Conservation (phyloP, 2,888 invertebrate genomes). For the Podotricha telesiphe region DNA sequence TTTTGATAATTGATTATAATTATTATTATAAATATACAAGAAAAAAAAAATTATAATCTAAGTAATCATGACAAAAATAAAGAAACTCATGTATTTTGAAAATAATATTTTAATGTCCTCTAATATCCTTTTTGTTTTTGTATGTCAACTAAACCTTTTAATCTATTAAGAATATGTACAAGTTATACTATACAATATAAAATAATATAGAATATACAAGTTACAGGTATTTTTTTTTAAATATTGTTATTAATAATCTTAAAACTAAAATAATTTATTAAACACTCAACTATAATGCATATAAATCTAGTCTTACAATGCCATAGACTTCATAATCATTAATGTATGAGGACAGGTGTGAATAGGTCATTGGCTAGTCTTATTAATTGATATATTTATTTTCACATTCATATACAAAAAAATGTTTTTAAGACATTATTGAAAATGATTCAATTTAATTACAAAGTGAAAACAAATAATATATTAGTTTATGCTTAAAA, state of each 20-base stretch:
- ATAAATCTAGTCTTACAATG: conserved; percentile 9
- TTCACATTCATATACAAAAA: too few species aligned
- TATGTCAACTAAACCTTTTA: not conserved
- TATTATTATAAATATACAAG: not conserved
- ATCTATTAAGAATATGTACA: too few species aligned
- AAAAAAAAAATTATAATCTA: not conserved
- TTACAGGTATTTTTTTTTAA: not conserved
- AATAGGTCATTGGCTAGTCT: conserved; percentile 7
- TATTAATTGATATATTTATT: not conserved
- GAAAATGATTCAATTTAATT: too few species aligned
- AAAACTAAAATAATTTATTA: not conserved
- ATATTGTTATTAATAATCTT: not conserved
- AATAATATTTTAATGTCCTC: too few species aligned
- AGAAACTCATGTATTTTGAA: not conserved
- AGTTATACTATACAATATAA: too few species aligned
- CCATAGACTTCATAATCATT: not conserved
- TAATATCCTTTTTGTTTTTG: too few species aligned
- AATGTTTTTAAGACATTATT: too few species aligned
- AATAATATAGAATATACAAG: not conserved
- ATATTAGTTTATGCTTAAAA: too few species aligned
- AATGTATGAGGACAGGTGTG: conserved; percentile 15
- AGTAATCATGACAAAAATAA: not conserved
- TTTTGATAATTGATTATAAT: not conserved
- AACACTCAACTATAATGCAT: not conserved
- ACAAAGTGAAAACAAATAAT: too few species aligned